These are phyloP conservation scores for Heliocidaris tuberculata DNA, from an alignment of 35 echinoderm and acorn worm species.

Conservation along the genomic window DNA sequence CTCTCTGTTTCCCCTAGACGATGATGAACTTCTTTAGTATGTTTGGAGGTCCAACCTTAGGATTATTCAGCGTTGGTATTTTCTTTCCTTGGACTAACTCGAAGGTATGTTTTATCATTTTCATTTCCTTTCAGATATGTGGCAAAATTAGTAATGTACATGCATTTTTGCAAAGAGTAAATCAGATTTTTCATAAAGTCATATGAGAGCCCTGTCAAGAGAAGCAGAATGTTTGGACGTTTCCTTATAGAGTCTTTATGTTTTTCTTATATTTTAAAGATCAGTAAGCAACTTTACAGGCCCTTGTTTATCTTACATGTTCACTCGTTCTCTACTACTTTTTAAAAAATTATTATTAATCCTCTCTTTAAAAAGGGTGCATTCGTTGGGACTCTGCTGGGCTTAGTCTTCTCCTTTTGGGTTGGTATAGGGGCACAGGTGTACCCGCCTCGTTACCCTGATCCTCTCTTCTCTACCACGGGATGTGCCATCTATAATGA, in stretches of 20 bases:
- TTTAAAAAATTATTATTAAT: neutral
- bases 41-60: conserved; percentile 75
- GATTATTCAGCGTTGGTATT: conserved; percentile 78
- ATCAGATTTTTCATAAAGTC: too few relatives aligned
- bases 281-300: too few relatives aligned
- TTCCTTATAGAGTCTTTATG: too few relatives aligned
- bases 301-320: too few relatives aligned
- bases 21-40: conserved; percentile 74
- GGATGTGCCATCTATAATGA: neutral
- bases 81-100: conserved; percentile 90
- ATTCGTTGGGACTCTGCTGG: conserved; percentile 43
- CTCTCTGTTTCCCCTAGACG: conserved; percentile 21
- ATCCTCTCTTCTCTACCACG: neutral
- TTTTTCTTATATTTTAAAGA: too few relatives aligned
- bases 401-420: conserved; percentile 48
- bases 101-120: conserved; percentile 45
- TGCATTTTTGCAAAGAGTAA: too few relatives aligned
- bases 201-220: too few relatives aligned
- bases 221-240: too few relatives aligned
- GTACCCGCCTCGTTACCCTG: conserved; percentile 45
- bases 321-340: too few relatives aligned
- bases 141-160: too few relatives aligned
- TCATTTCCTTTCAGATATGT: too few relatives aligned
- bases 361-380: conserved; percentile 54
- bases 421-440: conserved; percentile 64